A percentile compares a stretch with the other conserved stretches of the same genome.
Evolutionary conservation across 2,113 vertebrate genomes (phyloP).

Genomic region (Bos indicus): DNA sequence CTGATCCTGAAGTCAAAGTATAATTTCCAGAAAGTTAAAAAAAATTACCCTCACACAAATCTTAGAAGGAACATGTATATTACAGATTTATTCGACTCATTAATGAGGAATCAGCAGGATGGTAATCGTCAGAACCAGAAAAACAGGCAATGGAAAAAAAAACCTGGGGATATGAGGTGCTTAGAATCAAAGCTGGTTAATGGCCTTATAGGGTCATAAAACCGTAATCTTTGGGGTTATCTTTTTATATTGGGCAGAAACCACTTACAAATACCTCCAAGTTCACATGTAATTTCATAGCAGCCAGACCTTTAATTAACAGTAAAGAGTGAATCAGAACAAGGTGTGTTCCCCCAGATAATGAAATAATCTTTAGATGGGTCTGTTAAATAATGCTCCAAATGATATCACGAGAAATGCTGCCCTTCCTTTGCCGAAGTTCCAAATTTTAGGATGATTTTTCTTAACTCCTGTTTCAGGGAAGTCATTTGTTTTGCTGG

Average conservation of each 20-base stretch:
- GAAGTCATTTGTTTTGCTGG: background rate
- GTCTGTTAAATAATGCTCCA: background rate
- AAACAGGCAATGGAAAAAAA: background rate
- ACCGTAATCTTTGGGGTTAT: background rate
- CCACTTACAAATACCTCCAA: background rate
- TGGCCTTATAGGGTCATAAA: background rate
- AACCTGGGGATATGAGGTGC: background rate
- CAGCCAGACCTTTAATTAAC: conserved; percentile 9
- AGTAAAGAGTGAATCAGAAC: background rate
- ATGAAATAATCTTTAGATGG: background rate
- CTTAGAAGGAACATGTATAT: background rate
- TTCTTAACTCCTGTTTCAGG: background rate
- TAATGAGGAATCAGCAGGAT: background rate
- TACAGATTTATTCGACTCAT: background rate
- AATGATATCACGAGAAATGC: background rate
- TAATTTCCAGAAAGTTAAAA: background rate
- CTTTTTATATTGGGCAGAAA: background rate
- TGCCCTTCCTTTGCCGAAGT: background rate
- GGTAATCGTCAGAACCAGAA: background rate
- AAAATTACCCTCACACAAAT: background rate
- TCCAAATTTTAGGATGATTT: background rate
- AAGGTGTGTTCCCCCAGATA: background rate
- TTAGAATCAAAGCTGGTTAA: background rate
- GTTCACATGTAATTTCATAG: background rate
- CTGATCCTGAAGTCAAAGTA: background rate